Evolutionary conservation across 2,113 vertebrate genomes (phyloP).

Genomic region (Mionectes macconnelli): DNA sequence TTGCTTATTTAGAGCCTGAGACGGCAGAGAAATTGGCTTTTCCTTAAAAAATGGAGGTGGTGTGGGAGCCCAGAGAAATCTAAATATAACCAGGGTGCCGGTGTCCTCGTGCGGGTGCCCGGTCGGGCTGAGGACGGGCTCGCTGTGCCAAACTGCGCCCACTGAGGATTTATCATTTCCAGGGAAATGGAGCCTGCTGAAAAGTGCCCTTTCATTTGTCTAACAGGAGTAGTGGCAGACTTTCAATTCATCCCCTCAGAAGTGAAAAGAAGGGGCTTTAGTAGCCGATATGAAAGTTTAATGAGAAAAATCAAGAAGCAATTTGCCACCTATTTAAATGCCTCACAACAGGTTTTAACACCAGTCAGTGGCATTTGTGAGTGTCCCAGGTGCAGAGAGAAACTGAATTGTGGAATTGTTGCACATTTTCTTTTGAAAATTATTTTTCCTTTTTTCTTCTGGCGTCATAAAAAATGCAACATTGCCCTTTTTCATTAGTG

Average conservation of each 20-base stretch:
- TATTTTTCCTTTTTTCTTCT: background rate
- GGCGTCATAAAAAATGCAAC: slow-evolving; percentile 43
- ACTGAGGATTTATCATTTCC: background rate
- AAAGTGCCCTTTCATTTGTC: background rate
- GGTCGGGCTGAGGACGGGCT: background rate
- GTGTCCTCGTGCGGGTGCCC: background rate
- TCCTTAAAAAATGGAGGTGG: background rate
- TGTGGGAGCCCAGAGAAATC: background rate
- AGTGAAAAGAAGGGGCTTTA: slow-evolving; percentile 4
- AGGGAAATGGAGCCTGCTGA: background rate
- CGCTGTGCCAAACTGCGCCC: background rate
- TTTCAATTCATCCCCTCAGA: background rate
- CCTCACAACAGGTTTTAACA: background rate
- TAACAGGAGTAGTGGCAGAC: background rate
- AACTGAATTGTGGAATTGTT: background rate
- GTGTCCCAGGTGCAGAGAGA: background rate
- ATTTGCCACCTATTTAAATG: background rate
- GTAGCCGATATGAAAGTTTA: background rate
- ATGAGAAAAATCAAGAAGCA: slow-evolving; percentile 36
- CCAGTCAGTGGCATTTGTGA: background rate
- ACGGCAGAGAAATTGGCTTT: background rate
- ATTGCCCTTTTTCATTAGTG: slow-evolving; percentile 44
- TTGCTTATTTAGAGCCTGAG: background rate
- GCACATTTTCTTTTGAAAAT: slow-evolving; percentile 14
- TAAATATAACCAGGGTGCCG: background rate